phyloP scores from a whole-genome alignment of 2,888 invertebrate species.

The Xestia c-nigrum region DNA sequence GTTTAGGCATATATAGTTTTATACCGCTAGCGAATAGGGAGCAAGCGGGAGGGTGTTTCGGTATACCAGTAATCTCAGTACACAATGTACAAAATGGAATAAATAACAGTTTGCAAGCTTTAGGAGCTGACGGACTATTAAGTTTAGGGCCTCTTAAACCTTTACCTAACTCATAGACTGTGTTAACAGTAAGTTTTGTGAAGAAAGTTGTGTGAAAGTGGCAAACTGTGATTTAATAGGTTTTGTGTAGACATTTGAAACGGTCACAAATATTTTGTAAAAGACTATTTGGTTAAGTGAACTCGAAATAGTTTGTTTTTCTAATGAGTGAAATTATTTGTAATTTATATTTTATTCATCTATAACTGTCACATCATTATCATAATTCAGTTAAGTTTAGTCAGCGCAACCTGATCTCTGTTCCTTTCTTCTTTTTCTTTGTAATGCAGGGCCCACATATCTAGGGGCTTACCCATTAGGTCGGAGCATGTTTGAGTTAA shows the following conservation, averaged over 20 bases:
- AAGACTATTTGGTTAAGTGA: constrained; percentile 27
- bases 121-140: constrained; percentile 93
- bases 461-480: not conserved
- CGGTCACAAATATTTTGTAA: constrained; percentile 28
- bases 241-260: constrained; percentile 28
- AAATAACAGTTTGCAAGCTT: constrained; percentile 90
- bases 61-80: constrained; percentile 93
- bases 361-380: not conserved
- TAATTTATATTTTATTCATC: constrained; percentile 6
- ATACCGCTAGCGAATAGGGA: constrained; percentile 93
- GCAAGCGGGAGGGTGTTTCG: constrained; percentile 92
- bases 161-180: constrained; percentile 84
- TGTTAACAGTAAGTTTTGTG: constrained; percentile 22
- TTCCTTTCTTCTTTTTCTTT: not conserved
- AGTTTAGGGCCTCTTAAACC: constrained; percentile 93
- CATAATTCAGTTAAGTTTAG: not conserved
- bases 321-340: constrained; percentile 16
- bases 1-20: constrained; percentile 93
- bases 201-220: constrained; percentile 29
- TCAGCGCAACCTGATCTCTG: not conserved
- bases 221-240: constrained; percentile 55
- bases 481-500: constrained; percentile 5
- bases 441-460: not conserved
- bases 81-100: constrained; percentile 92
- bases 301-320: constrained; percentile 14